phyloP scores from a whole-genome alignment of 2,113 vertebrate genomes.

The Hirundichthys speculiger region DNA sequence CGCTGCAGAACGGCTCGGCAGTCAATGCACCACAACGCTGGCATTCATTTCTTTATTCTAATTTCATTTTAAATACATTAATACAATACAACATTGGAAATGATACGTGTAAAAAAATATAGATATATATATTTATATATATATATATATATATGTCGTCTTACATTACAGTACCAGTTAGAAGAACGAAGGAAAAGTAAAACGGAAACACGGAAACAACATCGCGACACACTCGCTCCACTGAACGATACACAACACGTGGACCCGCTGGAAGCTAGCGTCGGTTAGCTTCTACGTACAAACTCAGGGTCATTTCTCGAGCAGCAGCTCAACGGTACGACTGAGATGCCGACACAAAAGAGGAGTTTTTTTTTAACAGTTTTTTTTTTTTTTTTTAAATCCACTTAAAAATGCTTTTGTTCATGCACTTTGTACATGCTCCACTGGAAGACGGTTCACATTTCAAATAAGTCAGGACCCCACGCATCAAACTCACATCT shows the following conservation, averaged over 20 bases:
- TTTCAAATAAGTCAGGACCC: constrained; percentile 37
- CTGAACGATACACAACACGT: constrained; percentile 58
- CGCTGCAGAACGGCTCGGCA: background rate
- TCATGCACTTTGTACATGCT: constrained; percentile 78
- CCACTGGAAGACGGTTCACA: constrained; percentile 68
- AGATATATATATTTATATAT: too few relatives aligned
- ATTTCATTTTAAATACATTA: constrained; percentile 75
- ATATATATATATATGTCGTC: too few relatives aligned
- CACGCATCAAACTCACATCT: constrained; percentile 39
- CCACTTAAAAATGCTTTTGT: constrained; percentile 60
- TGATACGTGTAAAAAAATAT: constrained; percentile 84
- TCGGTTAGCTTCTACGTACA: constrained; percentile 56
- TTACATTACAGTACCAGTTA: constrained; percentile 82
- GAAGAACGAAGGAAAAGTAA: constrained; percentile 70
- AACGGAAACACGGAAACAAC: constrained; percentile 71
- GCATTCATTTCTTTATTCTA: constrained; percentile 75
- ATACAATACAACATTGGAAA: constrained; percentile 79
- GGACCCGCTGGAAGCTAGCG: constrained; percentile 57
- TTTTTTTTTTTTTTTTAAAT: too few relatives aligned
- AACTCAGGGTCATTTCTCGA: constrained; percentile 58
- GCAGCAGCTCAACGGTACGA: constrained; percentile 61
- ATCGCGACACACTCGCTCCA: constrained; percentile 66
- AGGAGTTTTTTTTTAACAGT: constrained; percentile 48
- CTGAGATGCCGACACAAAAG: constrained; percentile 58
- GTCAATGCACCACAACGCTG: constrained; percentile 37